Evolutionary conservation across 1,140 invertebrate species (phyloP), one percentile per base, ranked within the genome.

Genomic region (Tetramorium parvispinum): DNA sequence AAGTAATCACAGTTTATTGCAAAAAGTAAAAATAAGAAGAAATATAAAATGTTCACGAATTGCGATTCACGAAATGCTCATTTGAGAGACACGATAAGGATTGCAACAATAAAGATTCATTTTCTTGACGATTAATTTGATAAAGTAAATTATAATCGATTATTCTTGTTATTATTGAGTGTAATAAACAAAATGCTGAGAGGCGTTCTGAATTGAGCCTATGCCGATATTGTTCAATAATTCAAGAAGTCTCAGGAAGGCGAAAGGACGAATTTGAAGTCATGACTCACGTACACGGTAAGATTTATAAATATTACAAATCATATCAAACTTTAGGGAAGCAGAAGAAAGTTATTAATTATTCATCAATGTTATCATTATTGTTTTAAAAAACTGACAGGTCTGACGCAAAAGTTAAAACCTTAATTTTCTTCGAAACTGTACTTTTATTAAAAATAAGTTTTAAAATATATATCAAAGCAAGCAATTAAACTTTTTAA

Each of bases 231-330:
- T 11, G n/a, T 59, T 59, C 13, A 40, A 59, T 21, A 71, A 49
- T 49, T 27, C 7, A 3, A n/a, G 21, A 59, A 59, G 27, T 78
- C 21, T 3, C 49, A 59, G 16, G 24, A 55, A 57, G 18, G 6
- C 65, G 57, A 40, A 6, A 46, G 68, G 63, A 27, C 65, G 76
- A 87, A 79, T 85, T 32, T 57, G 43, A 85, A 76, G 53, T 76
- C 49, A 90, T 87, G 86, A 89, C 61, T 86, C 21, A 55, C 49
- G 51, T 55, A 65, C 65, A 90, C 77, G 88, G 89, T 90, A 89
- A 90, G 87, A 51, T 40, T 40, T 75, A 4, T 37, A 53, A 53
- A 57, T 61, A 40, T 11, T 73, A 37, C 11, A 57, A 46, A 59
- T 16, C 21, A 70, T 55, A 57, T 27, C 2, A 57, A 55, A 57